Evolutionary conservation across 2,888 invertebrate species (phyloP).

Genomic region (Drosophila nigricruria): DNA sequence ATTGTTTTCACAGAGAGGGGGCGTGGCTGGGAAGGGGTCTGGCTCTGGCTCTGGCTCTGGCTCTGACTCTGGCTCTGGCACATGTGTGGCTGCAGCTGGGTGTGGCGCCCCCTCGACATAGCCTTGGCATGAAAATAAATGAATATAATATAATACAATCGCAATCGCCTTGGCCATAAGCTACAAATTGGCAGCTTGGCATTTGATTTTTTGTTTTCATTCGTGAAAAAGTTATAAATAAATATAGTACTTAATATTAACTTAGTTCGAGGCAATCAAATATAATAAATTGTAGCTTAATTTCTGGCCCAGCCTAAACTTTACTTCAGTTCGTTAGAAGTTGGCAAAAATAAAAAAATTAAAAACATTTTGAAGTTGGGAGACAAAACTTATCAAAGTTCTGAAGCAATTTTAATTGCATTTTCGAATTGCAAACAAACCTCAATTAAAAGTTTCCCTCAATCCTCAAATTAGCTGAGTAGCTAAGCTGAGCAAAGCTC

Average conservation of each 20-base stretch:
- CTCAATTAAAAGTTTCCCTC: constrained; percentile 66
- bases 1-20: constrained; percentile 25
- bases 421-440: constrained; percentile 58
- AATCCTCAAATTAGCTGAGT: constrained; percentile 44
- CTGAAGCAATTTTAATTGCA: constrained; percentile 60
- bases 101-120: constrained; percentile 55
- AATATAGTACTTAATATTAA: constrained; percentile 57
- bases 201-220: constrained; percentile 28
- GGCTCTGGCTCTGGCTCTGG: constrained; percentile 27
- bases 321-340: constrained; percentile 20
- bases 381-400: constrained; percentile 44
- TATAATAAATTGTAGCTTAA: constrained; percentile 18
- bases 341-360: constrained; percentile 18
- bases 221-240: constrained; percentile 38
- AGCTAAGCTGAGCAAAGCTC: constrained; percentile 9
- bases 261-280: constrained; percentile 16
- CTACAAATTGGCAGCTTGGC: constrained; percentile 46
- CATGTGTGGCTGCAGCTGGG: constrained; percentile 58
- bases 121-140: constrained; percentile 66
- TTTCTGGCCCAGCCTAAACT: constrained; percentile 17
- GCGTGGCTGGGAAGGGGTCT: constrained; percentile 10
- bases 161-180: constrained; percentile 60
- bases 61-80: background rate
- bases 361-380: background rate
- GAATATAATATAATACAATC: constrained; percentile 6